Evolutionary conservation across 2,113 vertebrate species (phyloP).

Genomic region (Neodon shergylaensis): DNA sequence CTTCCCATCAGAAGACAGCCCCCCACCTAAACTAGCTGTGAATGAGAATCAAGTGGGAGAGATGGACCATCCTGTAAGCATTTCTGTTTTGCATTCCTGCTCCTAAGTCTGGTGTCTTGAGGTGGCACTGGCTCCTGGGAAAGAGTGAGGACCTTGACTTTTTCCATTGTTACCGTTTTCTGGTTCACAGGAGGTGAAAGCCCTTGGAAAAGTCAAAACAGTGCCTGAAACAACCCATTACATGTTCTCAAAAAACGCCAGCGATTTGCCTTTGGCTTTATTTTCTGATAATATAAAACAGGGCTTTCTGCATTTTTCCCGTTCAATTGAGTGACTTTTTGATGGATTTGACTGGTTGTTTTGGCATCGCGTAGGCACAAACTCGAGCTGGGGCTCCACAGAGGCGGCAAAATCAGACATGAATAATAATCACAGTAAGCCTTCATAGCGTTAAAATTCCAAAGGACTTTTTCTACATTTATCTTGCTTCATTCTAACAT

Average conservation of each 20-base stretch:
- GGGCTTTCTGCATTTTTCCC: conserved; percentile 65
- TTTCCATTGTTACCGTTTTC: not conserved
- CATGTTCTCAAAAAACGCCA: conserved; percentile 54
- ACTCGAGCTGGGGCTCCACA: conserved; percentile 54
- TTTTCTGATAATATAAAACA: conserved; percentile 55
- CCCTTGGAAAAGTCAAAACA: conserved; percentile 61
- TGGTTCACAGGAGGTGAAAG: conserved; percentile 62
- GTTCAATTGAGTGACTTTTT: conserved; percentile 75
- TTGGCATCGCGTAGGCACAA: conserved; percentile 70
- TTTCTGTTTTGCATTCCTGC: not conserved
- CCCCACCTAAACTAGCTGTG: not conserved
- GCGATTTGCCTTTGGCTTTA: conserved; percentile 38
- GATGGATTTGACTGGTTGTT: conserved; percentile 78
- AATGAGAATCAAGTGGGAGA: not conserved
- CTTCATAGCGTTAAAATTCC: conserved; percentile 56
- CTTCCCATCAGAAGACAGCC: not conserved
- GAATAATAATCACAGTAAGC: conserved; percentile 76
- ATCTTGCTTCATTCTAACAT: conserved; percentile 50
- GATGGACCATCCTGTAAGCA: not conserved
- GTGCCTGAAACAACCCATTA: conserved; percentile 50
- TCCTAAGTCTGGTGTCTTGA: not conserved
- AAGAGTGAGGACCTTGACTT: conserved; percentile 20
- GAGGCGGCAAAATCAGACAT: conserved; percentile 72
- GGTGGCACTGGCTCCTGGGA: not conserved
- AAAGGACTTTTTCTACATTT: conserved; percentile 40